Conservation (phyloP, 37 sponge, comb jelly and placozoan species). For the Lycopodina hypogea region DNA sequence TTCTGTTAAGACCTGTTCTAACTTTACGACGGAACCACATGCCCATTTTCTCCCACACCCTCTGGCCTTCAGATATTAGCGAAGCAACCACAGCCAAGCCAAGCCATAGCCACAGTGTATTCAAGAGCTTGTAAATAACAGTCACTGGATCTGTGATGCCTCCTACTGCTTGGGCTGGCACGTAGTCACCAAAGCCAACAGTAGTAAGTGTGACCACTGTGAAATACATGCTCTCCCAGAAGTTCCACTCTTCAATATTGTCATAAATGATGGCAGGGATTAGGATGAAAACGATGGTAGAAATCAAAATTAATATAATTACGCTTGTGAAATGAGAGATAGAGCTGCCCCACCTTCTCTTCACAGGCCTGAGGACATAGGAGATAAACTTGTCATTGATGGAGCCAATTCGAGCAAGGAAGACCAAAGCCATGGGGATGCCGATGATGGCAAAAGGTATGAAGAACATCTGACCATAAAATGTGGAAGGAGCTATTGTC, state of each 20-base stretch:
- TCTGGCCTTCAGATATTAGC: conserved; percentile 39
- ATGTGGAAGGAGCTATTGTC: conserved; percentile 63
- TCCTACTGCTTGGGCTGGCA: conserved; percentile 37
- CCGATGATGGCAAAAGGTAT: conserved; percentile 75
- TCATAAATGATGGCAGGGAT: conserved; percentile 67
- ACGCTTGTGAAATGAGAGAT: neutral
- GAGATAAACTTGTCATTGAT: conserved; percentile 21
- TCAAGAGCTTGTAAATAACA: conserved; percentile 20
- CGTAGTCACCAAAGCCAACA: conserved; percentile 88
- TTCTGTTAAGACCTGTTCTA: too few relatives aligned
- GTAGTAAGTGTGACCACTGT: conserved; percentile 73
- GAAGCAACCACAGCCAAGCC: conserved; percentile 74
- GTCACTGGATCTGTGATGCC: neutral
- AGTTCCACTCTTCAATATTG: conserved; percentile 73
- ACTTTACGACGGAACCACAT: neutral
- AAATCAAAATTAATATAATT: neutral
- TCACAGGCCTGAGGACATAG: neutral
- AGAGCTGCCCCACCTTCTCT: neutral
- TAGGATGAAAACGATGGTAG: conserved; percentile 54
- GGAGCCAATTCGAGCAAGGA: conserved; percentile 50
- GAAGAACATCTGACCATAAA: conserved; percentile 54
- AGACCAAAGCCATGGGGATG: conserved; percentile 66
- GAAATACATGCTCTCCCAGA: conserved; percentile 57
- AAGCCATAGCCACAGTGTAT: conserved; percentile 58
- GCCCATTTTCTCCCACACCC: neutral